Conservation (phyloP, 2,888 invertebrate species). For the Orthosia gracilis region DNA sequence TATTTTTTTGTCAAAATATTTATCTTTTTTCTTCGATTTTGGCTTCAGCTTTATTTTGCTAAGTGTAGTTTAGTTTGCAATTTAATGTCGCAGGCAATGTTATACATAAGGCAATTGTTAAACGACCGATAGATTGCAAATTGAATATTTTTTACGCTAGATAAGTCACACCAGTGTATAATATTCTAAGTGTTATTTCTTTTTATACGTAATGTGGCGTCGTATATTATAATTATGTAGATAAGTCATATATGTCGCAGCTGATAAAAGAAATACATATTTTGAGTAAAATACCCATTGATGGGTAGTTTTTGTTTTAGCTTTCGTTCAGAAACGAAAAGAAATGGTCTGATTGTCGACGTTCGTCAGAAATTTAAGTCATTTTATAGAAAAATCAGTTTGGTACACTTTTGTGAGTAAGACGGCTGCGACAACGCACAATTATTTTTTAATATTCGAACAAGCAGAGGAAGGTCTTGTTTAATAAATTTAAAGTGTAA, state of each 20-base stretch:
- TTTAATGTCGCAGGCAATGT: constrained; percentile 69
- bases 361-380: constrained; percentile 59
- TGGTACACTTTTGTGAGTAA: constrained; percentile 36
- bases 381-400: constrained; percentile 50
- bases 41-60: constrained; percentile 85
- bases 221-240: constrained; percentile 59
- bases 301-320: constrained; percentile 20
- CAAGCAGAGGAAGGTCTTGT: constrained; percentile 68
- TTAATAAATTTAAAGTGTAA: constrained; percentile 60
- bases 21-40: constrained; percentile 74
- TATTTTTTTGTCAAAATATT: constrained; percentile 67
- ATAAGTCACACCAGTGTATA: constrained; percentile 75
- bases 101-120: constrained; percentile 69
- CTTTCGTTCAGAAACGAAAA: constrained; percentile 24
- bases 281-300: constrained; percentile 10
- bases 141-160: constrained; percentile 64
- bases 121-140: constrained; percentile 70
- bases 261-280: constrained; percentile 28
- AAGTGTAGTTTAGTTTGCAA: constrained; percentile 73
- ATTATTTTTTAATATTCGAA: constrained; percentile 57
- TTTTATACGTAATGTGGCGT: constrained; percentile 71
- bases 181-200: constrained; percentile 75
- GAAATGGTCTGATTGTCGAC: constrained; percentile 30
- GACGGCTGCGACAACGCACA: constrained; percentile 66
- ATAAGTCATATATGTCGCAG: constrained; percentile 65